Conservation (phyloP, 2,797 vertebrate species). For the Erethizon dorsatum region DNA sequence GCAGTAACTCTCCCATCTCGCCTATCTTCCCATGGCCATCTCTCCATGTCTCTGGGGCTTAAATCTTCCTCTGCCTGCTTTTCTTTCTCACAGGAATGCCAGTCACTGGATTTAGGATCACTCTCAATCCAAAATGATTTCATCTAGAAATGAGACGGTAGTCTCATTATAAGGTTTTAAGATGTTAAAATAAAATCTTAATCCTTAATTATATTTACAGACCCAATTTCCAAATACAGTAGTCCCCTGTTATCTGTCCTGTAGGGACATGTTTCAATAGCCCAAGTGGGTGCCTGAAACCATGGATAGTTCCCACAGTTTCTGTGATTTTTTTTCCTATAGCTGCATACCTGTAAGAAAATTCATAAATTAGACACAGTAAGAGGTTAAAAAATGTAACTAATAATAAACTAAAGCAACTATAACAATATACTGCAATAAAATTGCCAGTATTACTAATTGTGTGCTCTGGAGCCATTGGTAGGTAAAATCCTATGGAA, state of each 20-base stretch:
- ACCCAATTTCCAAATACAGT: slow-evolving; percentile 19
- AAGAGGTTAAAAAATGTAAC: neutral
- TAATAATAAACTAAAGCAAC: neutral
- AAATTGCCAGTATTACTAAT: neutral
- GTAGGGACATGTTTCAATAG: neutral
- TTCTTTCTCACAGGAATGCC: neutral
- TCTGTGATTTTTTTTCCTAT: neutral
- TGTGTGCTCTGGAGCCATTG: neutral
- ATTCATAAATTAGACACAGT: neutral
- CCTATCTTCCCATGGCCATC: neutral
- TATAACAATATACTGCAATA: neutral
- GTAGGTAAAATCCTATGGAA: neutral
- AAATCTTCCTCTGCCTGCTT: neutral
- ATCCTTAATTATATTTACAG: slow-evolving; percentile 37
- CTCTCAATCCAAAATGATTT: neutral
- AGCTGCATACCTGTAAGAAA: neutral
- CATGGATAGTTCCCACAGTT: neutral
- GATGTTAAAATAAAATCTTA: slow-evolving; percentile 22
- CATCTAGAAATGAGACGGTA: neutral
- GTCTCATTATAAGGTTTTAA: slow-evolving; percentile 41
- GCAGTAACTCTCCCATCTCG: neutral
- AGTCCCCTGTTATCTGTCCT: neutral
- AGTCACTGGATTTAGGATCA: neutral
- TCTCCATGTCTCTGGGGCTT: neutral
- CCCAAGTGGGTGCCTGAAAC: neutral